Evolutionary conservation across 2,888 invertebrate genomes (phyloP).

Genomic region (Diadromus collaris): DNA sequence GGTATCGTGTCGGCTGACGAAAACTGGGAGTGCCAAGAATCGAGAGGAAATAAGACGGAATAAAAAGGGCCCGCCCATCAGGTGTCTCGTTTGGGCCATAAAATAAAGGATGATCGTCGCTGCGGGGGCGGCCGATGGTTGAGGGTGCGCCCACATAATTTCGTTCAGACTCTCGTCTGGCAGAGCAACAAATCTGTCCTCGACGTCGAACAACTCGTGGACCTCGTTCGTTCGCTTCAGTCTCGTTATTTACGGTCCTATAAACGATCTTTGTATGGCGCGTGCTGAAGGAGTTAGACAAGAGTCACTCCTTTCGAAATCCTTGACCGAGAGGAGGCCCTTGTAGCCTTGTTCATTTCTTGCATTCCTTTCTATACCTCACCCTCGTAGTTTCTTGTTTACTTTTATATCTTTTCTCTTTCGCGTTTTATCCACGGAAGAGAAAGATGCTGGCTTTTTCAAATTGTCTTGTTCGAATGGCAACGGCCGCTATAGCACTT

Average conservation of each 20-base stretch:
- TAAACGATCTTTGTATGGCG: constrained; percentile 13
- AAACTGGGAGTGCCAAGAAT: constrained; percentile 13
- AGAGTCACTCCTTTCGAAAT: constrained; percentile 17
- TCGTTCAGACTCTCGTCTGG: neutral
- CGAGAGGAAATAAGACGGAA: neutral
- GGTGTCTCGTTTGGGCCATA: constrained; percentile 23
- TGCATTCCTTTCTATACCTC: neutral
- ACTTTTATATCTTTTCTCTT: neutral
- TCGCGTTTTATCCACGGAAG: neutral
- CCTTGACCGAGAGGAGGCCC: constrained; percentile 1
- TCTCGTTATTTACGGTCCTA: constrained; percentile 45
- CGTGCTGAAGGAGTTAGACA: constrained; percentile 26
- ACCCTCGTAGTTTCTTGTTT: neutral
- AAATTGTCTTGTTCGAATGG: constrained; percentile 27
- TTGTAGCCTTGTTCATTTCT: constrained; percentile 11
- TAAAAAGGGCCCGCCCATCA: neutral
- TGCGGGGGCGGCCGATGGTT: constrained; percentile 18
- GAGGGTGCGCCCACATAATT: constrained; percentile 24
- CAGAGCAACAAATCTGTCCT: constrained; percentile 23
- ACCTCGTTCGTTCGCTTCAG: constrained; percentile 3
- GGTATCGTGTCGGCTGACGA: neutral
- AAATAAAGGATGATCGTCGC: constrained; percentile 17
- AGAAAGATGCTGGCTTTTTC: neutral
- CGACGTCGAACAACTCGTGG: constrained; percentile 20
- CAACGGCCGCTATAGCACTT: constrained; percentile 32